phyloP scores from a whole-genome alignment of 2,113 vertebrate genomes.

The Passer domesticus region DNA sequence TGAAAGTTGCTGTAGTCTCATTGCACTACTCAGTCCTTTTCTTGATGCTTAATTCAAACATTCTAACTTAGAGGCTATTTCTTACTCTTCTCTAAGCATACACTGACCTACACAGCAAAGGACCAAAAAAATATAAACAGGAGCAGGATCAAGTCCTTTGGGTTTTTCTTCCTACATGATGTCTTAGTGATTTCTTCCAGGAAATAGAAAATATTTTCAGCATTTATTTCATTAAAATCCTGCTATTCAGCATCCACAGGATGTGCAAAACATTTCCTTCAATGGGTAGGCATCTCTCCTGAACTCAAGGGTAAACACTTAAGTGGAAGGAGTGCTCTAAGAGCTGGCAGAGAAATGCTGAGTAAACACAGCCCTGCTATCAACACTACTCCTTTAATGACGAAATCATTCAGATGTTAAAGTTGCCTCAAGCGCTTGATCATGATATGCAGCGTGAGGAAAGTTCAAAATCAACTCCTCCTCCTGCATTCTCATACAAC shows the following conservation, averaged over 20 bases:
- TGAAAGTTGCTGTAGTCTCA: not conserved
- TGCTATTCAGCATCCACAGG: not conserved
- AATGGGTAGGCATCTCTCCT: not conserved
- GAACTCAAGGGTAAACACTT: not conserved
- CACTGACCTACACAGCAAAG: not conserved
- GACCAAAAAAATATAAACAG: not conserved
- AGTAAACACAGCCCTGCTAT: conserved; percentile 38
- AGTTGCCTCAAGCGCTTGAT: conserved; percentile 32
- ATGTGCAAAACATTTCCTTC: not conserved
- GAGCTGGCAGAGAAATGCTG: conserved; percentile 17
- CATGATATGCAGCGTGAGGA: not conserved
- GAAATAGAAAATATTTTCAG: not conserved
- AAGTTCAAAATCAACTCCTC: conserved; percentile 44
- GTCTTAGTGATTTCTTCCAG: not conserved
- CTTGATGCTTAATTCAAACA: not conserved
- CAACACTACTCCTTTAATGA: conserved; percentile 4
- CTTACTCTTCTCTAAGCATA: not conserved
- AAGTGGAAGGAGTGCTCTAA: not conserved
- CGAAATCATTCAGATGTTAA: conserved; percentile 24
- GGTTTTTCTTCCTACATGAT: not conserved
- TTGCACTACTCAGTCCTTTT: not conserved
- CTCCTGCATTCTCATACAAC: not conserved
- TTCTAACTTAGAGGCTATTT: not conserved
- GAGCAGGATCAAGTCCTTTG: not conserved
- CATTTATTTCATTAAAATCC: not conserved